phyloP scores from a whole-genome alignment of 2,888 invertebrate species.

The Luperina testacea region DNA sequence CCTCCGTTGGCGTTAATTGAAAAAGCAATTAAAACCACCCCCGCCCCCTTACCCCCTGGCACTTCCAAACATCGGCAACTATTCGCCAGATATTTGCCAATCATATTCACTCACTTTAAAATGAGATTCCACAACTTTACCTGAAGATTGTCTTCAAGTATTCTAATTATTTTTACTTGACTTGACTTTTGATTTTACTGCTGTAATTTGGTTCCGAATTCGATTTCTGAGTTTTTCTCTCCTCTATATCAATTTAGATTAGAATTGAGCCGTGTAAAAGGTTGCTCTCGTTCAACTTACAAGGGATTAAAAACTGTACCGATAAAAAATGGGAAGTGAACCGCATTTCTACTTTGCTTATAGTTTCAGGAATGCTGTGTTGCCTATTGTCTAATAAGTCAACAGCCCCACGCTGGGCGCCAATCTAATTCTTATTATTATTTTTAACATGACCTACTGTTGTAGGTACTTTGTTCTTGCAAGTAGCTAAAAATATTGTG shows the following conservation, averaged over 20 bases:
- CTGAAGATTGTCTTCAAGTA: slow-evolving; percentile 42
- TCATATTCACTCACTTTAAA: slow-evolving; percentile 68
- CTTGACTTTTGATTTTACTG: slow-evolving; percentile 30
- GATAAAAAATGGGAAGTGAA: neutral
- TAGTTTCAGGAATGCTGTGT: neutral
- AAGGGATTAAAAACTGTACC: neutral
- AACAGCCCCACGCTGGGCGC: neutral
- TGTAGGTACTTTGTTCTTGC: neutral
- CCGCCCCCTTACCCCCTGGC: slow-evolving; percentile 49
- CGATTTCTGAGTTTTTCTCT: neutral
- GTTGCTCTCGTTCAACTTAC: neutral
- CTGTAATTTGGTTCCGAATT: slow-evolving; percentile 2
- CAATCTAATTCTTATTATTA: neutral
- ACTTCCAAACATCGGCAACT: slow-evolving; percentile 67
- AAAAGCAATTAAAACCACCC: slow-evolving; percentile 84
- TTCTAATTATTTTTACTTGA: slow-evolving; percentile 47
- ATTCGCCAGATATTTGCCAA: slow-evolving; percentile 65
- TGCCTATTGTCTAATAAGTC: neutral
- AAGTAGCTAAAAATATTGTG: neutral
- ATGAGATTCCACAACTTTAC: slow-evolving; percentile 64
- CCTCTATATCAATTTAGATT: neutral
- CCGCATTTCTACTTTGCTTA: neutral
- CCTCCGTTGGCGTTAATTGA: slow-evolving; percentile 81
- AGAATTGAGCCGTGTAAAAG: neutral
- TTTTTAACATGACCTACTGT: neutral